A percentile compares a stretch with the other conserved stretches of the same genome.
These are phyloP conservation scores for Scyliorhinus canicula DNA, from an alignment of 2,797 vertebrate genomes.

Conservation along the genomic window DNA sequence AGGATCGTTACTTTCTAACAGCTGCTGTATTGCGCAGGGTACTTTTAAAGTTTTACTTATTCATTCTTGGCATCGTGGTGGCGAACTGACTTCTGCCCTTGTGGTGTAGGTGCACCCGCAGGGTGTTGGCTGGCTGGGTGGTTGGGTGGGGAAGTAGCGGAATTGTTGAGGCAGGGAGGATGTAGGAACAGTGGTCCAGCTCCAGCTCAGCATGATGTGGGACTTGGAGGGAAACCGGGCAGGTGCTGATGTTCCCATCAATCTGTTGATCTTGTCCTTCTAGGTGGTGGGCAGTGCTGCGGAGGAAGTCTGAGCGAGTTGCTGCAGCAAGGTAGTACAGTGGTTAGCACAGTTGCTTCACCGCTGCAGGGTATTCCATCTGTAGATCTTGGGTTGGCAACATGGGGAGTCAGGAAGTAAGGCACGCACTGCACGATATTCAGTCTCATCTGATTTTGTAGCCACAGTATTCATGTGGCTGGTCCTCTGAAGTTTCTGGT, in stretches of 20 bases:
- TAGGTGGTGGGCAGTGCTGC: neutral
- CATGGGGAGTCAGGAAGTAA: neutral
- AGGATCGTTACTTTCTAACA: neutral
- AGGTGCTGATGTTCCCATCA: neutral
- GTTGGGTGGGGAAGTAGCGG: neutral
- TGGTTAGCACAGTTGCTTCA: too few relatives aligned
- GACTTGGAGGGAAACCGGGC: neutral
- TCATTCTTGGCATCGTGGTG: neutral
- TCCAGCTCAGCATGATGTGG: neutral
- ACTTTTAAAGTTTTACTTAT: neutral
- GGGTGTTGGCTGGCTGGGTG: too few relatives aligned
- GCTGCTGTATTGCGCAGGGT: neutral
- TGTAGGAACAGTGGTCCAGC: neutral
- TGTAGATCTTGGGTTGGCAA: too few relatives aligned
- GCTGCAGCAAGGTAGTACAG: neutral
- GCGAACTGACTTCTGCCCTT: neutral
- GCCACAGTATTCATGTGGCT: neutral
- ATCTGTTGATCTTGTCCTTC: neutral
- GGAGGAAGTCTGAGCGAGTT: neutral
- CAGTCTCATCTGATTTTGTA: neutral
- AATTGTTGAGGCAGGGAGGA: neutral
- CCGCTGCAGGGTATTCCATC: too few relatives aligned
- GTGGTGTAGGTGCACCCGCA: neutral
- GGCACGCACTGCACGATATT: neutral
- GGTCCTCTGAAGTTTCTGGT: too few relatives aligned